phyloP scores from a whole-genome alignment of 2,113 vertebrate species.

The Microtus oregoni region DNA sequence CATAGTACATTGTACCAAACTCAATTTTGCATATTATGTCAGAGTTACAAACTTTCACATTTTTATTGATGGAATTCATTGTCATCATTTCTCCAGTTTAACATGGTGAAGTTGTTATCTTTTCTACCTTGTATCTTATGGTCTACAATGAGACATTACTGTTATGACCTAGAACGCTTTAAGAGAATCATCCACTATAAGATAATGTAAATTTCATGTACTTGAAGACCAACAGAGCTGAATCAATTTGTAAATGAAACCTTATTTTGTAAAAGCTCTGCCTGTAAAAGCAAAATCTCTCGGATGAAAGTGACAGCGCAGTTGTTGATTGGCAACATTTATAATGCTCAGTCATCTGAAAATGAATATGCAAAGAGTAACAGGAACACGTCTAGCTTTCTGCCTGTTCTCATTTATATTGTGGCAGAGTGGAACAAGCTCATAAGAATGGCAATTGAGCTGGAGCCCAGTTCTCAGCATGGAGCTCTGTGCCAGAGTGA shows the following conservation, averaged over 20 bases:
- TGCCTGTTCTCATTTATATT: neutral
- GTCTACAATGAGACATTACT: neutral
- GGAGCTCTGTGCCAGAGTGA: neutral
- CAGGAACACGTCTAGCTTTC: too few species aligned
- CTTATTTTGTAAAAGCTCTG: neutral
- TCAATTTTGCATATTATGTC: conserved; percentile 8
- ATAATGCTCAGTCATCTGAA: neutral
- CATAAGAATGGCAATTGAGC: neutral
- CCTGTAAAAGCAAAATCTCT: neutral
- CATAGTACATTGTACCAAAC: neutral
- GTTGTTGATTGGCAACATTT: neutral
- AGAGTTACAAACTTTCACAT: neutral
- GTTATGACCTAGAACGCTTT: neutral
- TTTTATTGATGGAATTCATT: conserved; percentile 7
- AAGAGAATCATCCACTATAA: conserved; percentile 36
- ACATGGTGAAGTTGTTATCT: neutral
- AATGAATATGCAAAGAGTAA: neutral
- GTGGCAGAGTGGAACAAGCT: neutral
- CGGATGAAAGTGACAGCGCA: neutral
- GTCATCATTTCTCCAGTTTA: conserved; percentile 27
- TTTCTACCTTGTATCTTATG: neutral
- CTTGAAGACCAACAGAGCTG: neutral
- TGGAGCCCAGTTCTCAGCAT: neutral
- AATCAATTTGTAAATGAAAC: neutral
- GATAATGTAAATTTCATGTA: conserved; percentile 12